Evolutionary conservation across 2,113 vertebrate species (phyloP).

Genomic region (Micronycteris hirsuta): DNA sequence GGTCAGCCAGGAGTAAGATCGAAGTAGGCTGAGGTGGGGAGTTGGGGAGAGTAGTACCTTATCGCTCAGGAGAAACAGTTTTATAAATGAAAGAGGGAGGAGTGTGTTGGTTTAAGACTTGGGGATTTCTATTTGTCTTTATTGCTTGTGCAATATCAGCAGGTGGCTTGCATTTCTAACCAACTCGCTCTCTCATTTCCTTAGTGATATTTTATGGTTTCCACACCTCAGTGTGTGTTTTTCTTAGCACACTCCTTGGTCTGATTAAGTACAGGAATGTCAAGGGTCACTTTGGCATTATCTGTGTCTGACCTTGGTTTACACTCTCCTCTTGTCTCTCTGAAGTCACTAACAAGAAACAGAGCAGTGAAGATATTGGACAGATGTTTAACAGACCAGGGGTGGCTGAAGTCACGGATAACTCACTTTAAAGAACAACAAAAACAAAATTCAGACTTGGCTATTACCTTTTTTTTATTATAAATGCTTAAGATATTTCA

Average conservation of each 20-base stretch:
- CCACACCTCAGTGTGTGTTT: constrained; percentile 64
- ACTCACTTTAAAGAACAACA: background rate
- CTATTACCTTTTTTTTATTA: background rate
- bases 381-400: constrained; percentile 24
- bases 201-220: constrained; percentile 64
- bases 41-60: background rate
- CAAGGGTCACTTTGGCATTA: constrained; percentile 45
- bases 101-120: background rate
- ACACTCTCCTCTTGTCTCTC: background rate
- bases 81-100: background rate
- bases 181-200: background rate
- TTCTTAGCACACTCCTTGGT: constrained; percentile 54
- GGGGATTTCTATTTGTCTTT: background rate
- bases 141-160: background rate
- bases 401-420: background rate
- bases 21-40: background rate
- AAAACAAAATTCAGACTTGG: background rate
- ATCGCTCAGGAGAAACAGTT: background rate
- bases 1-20: background rate
- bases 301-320: constrained; percentile 54
- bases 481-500: background rate
- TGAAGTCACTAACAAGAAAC: constrained; percentile 60
- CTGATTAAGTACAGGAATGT: constrained; percentile 68
- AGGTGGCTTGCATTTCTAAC: constrained; percentile 47
- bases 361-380: background rate